phyloP scores from a whole-genome alignment of 2,888 invertebrate species.

The Drosophila melanosoma region DNA sequence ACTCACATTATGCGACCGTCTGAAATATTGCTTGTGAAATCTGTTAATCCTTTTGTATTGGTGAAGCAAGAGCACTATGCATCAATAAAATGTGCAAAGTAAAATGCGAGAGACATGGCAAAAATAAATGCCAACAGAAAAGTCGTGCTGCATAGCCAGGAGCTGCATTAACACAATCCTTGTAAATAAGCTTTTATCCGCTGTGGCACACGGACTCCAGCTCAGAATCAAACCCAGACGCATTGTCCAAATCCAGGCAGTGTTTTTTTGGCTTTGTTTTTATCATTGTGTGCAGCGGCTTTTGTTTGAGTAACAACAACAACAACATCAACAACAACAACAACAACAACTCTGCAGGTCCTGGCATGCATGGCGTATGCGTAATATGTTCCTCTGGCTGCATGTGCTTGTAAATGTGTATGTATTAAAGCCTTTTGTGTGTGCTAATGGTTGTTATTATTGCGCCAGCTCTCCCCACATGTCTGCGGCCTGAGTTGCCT shows the following conservation, averaged over 20 bases:
- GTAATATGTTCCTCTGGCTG: conserved; percentile 54
- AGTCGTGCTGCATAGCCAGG: conserved; percentile 74
- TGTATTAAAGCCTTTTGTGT: conserved; percentile 60
- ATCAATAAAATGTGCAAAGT: conserved; percentile 33
- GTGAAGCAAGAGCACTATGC: conserved; percentile 13
- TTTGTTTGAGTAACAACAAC: conserved; percentile 64
- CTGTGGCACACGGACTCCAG: conserved; percentile 34
- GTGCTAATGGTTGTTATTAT: conserved; percentile 74
- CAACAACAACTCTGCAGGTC: conserved; percentile 35
- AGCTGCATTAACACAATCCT: conserved; percentile 74
- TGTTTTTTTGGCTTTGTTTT: conserved; percentile 17
- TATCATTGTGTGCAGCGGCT: conserved; percentile 65
- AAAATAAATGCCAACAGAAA: conserved; percentile 52
- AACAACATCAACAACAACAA: conserved; percentile 50
- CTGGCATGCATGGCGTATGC: conserved; percentile 59
- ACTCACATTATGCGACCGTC: background rate
- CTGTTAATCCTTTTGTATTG: background rate
- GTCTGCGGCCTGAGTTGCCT: conserved; percentile 40
- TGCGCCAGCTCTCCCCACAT: conserved; percentile 51
- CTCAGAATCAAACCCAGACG: conserved; percentile 48
- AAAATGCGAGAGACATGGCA: conserved; percentile 11
- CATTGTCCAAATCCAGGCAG: conserved; percentile 64
- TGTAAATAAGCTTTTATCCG: conserved; percentile 76
- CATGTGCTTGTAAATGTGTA: conserved; percentile 21
- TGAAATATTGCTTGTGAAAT: background rate